Percentiles rank a stretch among this genome's conserved stretches.
These are phyloP conservation scores for Brachirus orientalis DNA, from an alignment of 2,113 vertebrate species.

Conservation along the genomic window DNA sequence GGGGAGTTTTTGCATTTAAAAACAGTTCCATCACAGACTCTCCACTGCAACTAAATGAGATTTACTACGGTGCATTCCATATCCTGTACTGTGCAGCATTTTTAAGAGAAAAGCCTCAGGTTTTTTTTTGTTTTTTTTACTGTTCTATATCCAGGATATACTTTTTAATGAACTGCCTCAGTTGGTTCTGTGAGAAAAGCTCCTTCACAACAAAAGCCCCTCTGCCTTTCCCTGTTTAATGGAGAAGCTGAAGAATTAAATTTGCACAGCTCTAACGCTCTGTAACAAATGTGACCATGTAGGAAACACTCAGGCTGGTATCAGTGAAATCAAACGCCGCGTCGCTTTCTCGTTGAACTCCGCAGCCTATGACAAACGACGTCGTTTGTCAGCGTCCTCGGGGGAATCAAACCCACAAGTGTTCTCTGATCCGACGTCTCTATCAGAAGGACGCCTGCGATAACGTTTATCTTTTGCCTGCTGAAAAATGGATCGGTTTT, in stretches of 20 bases:
- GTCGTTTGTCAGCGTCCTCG: neutral
- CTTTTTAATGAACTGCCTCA: neutral
- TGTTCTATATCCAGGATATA: neutral
- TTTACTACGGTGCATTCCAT: neutral
- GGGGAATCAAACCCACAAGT: neutral
- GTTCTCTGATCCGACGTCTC: neutral
- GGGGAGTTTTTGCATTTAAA: constrained; percentile 7
- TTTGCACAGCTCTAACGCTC: neutral
- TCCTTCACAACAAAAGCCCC: neutral
- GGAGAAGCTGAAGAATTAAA: neutral
- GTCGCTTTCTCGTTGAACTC: neutral
- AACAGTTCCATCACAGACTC: constrained; percentile 1
- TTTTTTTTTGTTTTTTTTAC: no score
- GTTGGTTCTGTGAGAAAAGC: no score
- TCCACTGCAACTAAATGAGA: constrained; percentile 1
- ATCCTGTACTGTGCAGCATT: no score
- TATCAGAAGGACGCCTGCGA: neutral
- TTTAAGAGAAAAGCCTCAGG: no score
- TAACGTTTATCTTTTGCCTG: neutral
- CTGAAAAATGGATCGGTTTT: neutral
- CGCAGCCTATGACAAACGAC: neutral
- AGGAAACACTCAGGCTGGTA: neutral
- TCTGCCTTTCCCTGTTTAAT: neutral
- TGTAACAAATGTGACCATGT: neutral
- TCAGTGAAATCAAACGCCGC: neutral